phyloP scores from a whole-genome alignment of 2,888 invertebrate species.

The Sipha maydis region DNA sequence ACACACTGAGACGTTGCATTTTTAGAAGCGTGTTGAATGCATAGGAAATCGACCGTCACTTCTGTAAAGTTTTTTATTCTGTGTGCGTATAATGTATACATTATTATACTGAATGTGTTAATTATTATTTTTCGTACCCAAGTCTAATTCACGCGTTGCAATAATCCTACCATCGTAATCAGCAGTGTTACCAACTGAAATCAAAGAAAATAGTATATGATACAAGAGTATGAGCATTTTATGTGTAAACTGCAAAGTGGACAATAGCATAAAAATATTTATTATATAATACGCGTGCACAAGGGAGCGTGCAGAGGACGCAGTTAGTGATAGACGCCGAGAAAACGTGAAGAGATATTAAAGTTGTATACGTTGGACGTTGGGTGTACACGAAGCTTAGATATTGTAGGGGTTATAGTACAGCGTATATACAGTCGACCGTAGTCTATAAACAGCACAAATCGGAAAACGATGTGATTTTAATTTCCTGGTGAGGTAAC shows the following conservation, averaged over 20 bases:
- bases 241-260: background rate
- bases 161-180: constrained; percentile 62
- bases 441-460: background rate
- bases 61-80: constrained; percentile 45
- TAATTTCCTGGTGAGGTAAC: background rate
- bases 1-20: background rate
- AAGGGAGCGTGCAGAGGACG: constrained; percentile 1
- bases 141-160: constrained; percentile 60
- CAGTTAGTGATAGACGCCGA: too few relatives aligned
- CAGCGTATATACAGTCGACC: too few relatives aligned
- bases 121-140: constrained; percentile 52
- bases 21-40: background rate
- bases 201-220: constrained; percentile 52
- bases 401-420: too few relatives aligned
- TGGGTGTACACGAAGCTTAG: too few relatives aligned
- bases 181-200: constrained; percentile 62
- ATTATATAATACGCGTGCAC: background rate
- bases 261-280: background rate
- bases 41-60: constrained; percentile 15
- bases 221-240: background rate
- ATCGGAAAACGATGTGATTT: background rate
- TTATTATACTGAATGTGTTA: constrained; percentile 25
- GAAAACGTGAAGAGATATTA: too few relatives aligned
- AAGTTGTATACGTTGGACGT: too few relatives aligned
- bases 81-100: background rate